These are phyloP conservation scores for Phenacoccus solenopsis DNA, from an alignment of 1,140 invertebrate species.

Conservation along the genomic window DNA sequence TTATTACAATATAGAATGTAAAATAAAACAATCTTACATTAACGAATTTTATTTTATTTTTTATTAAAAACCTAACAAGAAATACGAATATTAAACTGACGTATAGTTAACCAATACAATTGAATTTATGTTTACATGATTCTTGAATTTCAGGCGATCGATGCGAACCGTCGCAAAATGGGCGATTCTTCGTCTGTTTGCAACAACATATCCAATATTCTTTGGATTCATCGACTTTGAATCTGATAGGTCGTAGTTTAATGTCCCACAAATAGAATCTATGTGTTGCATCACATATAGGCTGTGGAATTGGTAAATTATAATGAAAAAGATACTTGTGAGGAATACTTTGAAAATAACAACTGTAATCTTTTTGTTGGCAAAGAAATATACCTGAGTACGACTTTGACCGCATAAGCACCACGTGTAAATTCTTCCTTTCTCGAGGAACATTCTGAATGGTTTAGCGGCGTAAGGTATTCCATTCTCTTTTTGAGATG, in stretches of 20 bases:
- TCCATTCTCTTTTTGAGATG: conserved; percentile 50
- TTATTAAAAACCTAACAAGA: neutral
- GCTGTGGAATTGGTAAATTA: conserved; percentile 41
- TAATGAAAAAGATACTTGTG: conserved; percentile 5
- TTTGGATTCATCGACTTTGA: conserved; percentile 73
- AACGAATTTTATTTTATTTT: neutral
- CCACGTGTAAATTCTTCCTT: conserved; percentile 80
- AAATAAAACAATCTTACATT: neutral
- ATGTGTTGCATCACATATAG: conserved; percentile 50
- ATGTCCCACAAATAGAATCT: conserved; percentile 16
- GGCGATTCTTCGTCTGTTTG: conserved; percentile 86
- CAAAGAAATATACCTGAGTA: conserved; percentile 44
- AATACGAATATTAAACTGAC: neutral
- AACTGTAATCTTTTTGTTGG: too few relatives aligned
- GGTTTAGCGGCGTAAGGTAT: conserved; percentile 77
- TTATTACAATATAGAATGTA: conserved; percentile 3
- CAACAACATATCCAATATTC: conserved; percentile 98
- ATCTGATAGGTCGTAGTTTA: conserved; percentile 52
- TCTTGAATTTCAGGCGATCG: conserved; percentile 52
- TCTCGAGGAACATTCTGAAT: conserved; percentile 60
- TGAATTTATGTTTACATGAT: conserved; percentile 12
- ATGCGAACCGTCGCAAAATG: conserved; percentile 97
- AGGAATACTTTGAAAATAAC: neutral
- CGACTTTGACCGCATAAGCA: conserved; percentile 88
- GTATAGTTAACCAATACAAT: neutral